Base-by-base conservation (phyloP, 2,797 vertebrate species). In the Acanthurus tractus region DNA sequence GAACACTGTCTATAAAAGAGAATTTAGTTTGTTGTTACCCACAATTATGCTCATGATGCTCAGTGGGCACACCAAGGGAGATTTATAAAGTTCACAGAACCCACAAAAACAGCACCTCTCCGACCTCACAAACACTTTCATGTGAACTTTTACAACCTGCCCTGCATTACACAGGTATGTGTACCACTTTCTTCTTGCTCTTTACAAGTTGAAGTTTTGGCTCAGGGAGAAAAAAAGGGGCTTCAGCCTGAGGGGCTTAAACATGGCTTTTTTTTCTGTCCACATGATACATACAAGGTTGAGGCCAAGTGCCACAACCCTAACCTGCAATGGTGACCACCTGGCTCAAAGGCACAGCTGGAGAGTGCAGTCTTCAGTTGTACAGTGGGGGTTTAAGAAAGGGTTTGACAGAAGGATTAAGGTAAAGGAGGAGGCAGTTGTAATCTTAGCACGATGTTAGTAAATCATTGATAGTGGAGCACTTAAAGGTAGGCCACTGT, bases 381-480 rank as follows among this genome's bases (percentile, higher is more conserved):
- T 63, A 69, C 63, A 18, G 20, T 42, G 13, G 36, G 55, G 3
- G 14, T 5, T 12, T 38, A 40, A 7, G 29, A 17, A 22, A 8
- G 17, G 9, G 23, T 50, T 66, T 13, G 15, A 48, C 50, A 59
- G 66, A 45, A 68, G 40, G 63, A 82, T 40, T 76, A 79, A 38
- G 77, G 59, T 53, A 23, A 73, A 70, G 64, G 67, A 70, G 77
- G 66, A 78, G 66, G 62, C 54, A 72, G 63, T 71, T 87, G 85
- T 92, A 91, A 93, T 91, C 80, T 86, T 88, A 93, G 87, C 76
- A 91, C 77, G 0, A 83, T 82, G 85, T 91, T 86, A 59, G 88
- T 92, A 84, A 94, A 94, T 93, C 87, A 93, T 90, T 95, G 82
- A 94, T 93, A 87, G 83, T 77, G 72, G 56, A 76, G 69, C 14